phyloP scores from a whole-genome alignment of 2,888 invertebrate species.

The Atrina japonica region DNA sequence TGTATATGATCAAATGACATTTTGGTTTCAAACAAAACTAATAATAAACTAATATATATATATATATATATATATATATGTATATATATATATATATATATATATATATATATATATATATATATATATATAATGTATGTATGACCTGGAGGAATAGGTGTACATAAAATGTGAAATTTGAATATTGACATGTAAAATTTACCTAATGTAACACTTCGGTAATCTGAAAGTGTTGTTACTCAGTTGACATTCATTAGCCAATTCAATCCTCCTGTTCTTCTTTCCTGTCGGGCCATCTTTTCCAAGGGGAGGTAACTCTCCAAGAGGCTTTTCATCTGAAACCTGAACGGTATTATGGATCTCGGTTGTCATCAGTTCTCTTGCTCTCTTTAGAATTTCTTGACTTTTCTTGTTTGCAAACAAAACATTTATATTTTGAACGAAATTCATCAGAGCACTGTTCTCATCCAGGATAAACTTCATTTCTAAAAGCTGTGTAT shows the following conservation, averaged over 20 bases:
- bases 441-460: constrained; percentile 85
- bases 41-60: too few species aligned
- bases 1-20: too few species aligned
- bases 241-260: constrained; percentile 62
- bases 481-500: constrained; percentile 84
- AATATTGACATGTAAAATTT: constrained; percentile 37
- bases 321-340: constrained; percentile 61
- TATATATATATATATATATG: too few species aligned
- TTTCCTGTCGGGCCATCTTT: constrained; percentile 48
- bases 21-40: too few species aligned
- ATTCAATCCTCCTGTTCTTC: constrained; percentile 61
- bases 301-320: constrained; percentile 64
- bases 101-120: too few species aligned
- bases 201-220: constrained; percentile 83
- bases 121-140: too few species aligned
- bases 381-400: constrained; percentile 86
- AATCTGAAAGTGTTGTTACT: constrained; percentile 80
- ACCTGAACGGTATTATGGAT: constrained; percentile 85
- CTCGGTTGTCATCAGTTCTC: constrained; percentile 89
- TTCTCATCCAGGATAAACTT: constrained; percentile 65
- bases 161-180: too few species aligned
- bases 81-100: too few species aligned
- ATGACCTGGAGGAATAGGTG: too few species aligned
- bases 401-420: constrained; percentile 90
- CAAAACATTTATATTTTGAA: constrained; percentile 87